Base-by-base conservation (phyloP, 2,888 invertebrate genomes). In the Strigamia maritima region DNA sequence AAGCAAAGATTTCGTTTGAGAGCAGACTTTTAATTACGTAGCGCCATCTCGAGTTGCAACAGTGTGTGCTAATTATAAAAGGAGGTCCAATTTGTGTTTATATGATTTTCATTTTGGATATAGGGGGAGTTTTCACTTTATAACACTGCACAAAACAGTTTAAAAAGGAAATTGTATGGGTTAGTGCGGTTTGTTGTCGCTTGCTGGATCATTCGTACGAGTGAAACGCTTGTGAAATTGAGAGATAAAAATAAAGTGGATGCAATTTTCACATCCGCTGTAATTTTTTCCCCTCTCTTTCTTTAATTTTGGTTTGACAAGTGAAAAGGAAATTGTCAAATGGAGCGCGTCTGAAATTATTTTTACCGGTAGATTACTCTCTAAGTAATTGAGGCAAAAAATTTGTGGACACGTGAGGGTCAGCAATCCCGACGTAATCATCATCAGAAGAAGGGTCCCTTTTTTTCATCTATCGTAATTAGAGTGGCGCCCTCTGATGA, bases 161-260 rank as follows among this genome's bases (percentile, higher is more conserved):
- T 54, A 54, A 54, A 54, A 54, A 54, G 54, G n/a, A 54, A 54
- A 54, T 54, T 54, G 54, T 54, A 54, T 54, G 54, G 54, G 54
- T 54, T 54, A 19, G 54, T 54, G 54, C n/a, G 54, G 54, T 54
- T 54, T 54, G 54, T 54, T 19, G 54, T 54, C 54, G 14, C 44
- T 54, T 2, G 54, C n/a, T 19, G 54, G 19, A 54, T 54, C 54
- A 44, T 44, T n/a, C 16, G 44, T n/a, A 44, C 44, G n/a, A 54
- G 54, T 54, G 19, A 54, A 54, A 54, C 54, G 54, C 44, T 54
- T 54, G 54, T 54, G 54, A n/a, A 54, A 54, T n/a, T 54, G 54
- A 54, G 54, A 54, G 54, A 54, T n/a, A 54, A 54, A 54, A 54
- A 8, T 54, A 44, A 44, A 44, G 44, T 44, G 44, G 44, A 44